These are phyloP conservation scores for Epinephelus cyanopodus DNA, from an alignment of 2,113 vertebrate genomes.

Conservation along the genomic window DNA sequence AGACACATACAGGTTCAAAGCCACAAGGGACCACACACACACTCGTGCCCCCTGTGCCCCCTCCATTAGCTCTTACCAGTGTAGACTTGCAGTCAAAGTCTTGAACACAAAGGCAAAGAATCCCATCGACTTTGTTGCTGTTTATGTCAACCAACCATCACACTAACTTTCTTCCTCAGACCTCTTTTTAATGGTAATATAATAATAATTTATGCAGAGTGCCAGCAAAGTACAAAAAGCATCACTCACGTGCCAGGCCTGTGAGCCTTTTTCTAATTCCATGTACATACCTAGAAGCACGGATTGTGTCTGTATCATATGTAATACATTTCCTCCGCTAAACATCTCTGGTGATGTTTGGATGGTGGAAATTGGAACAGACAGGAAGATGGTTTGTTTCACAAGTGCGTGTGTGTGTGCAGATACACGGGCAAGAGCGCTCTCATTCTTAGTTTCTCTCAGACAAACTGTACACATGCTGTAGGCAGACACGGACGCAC, in stretches of 20 bases:
- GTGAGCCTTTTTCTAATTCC: slow-evolving; percentile 36
- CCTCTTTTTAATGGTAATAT: slow-evolving; percentile 52
- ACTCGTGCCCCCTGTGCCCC: slow-evolving; percentile 43
- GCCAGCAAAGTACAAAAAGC: slow-evolving; percentile 24
- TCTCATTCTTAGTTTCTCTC: slow-evolving; percentile 13
- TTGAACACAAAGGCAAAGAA: slow-evolving; percentile 51
- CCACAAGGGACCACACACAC: slow-evolving; percentile 62
- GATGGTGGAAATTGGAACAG: slow-evolving; percentile 54
- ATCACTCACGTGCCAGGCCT: slow-evolving; percentile 30
- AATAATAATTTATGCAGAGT: slow-evolving; percentile 44
- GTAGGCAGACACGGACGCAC: slow-evolving; percentile 1
- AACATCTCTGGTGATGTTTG: slow-evolving; percentile 50
- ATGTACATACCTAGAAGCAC: slow-evolving; percentile 34
- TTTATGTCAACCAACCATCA: slow-evolving; percentile 64
- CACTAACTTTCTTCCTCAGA: slow-evolving; percentile 41
- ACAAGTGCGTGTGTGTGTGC: slow-evolving; percentile 20
- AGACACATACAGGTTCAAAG: slow-evolving; percentile 53
- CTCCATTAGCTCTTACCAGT: slow-evolving; percentile 60
- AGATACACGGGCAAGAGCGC: slow-evolving; percentile 32
- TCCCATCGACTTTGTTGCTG: slow-evolving; percentile 55
- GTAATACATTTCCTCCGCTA: slow-evolving; percentile 60
- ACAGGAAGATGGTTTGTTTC: slow-evolving; percentile 61
- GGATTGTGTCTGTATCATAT: slow-evolving; percentile 45
- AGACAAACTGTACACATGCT: not conserved
- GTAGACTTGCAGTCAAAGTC: slow-evolving; percentile 44